Conservation (phyloP, 1,140 invertebrate species). For the Ostrea edulis region DNA sequence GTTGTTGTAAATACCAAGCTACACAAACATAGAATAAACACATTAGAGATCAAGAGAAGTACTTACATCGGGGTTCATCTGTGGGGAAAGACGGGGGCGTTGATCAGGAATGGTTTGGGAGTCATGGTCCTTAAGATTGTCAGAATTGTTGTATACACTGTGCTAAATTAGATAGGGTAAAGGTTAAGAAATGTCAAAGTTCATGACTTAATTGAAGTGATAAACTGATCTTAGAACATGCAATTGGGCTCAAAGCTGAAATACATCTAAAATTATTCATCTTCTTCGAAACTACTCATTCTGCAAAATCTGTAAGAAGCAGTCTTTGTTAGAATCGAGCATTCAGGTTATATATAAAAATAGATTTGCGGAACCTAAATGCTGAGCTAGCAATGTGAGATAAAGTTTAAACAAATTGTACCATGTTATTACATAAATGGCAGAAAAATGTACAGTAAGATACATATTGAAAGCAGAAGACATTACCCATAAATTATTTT, state of each 20-base stretch:
- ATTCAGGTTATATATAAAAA: too few species aligned
- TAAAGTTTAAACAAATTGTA: too few species aligned
- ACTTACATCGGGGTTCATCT: slow-evolving; percentile 61
- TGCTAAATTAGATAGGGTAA: slow-evolving; percentile 38
- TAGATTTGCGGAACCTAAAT: too few species aligned
- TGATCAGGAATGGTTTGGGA: slow-evolving; percentile 74
- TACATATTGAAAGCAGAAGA: too few species aligned
- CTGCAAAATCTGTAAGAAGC: neutral
- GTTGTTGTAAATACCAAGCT: slow-evolving; percentile 65
- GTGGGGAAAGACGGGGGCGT: slow-evolving; percentile 47
- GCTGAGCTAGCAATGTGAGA: too few species aligned
- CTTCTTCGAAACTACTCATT: too few species aligned
- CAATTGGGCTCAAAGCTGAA: too few species aligned
- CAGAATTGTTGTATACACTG: slow-evolving; percentile 64
- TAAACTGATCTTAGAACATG: neutral
- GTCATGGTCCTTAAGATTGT: slow-evolving; percentile 61
- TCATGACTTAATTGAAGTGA: slow-evolving; percentile 77
- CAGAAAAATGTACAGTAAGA: too few species aligned
- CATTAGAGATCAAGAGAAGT: slow-evolving; percentile 12
- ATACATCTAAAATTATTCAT: too few species aligned
- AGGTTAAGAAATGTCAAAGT: slow-evolving; percentile 15
- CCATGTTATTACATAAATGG: too few species aligned
- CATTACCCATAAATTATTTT: too few species aligned
- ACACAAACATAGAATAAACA: slow-evolving; percentile 27
- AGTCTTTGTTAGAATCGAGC: too few species aligned